phyloP scores from a whole-genome alignment of 2,797 vertebrate species.

The Amniataba percoides region DNA sequence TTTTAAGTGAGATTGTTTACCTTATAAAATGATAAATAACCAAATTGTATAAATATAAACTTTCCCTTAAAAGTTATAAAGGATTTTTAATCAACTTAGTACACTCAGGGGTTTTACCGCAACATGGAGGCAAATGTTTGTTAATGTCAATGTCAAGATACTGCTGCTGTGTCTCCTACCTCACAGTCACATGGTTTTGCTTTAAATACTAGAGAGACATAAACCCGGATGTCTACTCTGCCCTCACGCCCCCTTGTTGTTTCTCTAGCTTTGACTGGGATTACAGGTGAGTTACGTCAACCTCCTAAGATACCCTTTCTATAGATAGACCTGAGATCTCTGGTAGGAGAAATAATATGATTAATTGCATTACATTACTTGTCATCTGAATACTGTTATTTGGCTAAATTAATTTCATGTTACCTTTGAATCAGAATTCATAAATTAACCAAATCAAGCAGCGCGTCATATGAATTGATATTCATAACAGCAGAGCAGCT shows the following conservation, averaged over 20 bases:
- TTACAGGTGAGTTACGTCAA: conserved; percentile 78
- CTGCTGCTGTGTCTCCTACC: neutral
- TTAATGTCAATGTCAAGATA: neutral
- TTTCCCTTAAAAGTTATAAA: neutral
- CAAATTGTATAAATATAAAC: neutral
- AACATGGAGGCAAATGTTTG: neutral
- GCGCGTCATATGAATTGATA: neutral
- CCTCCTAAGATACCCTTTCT: conserved; percentile 51
- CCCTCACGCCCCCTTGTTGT: conserved; percentile 23
- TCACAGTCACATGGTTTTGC: neutral
- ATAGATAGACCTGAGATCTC: conserved; percentile 47
- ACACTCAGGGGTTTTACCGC: neutral
- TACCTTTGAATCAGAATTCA: neutral
- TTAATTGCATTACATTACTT: no score
- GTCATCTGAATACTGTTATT: neutral
- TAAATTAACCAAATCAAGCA: neutral
- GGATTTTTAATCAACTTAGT: neutral
- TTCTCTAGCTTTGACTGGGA: conserved; percentile 63
- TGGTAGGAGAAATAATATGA: neutral
- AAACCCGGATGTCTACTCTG: conserved; percentile 11
- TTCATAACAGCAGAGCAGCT: conserved; percentile 43
- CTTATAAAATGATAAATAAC: neutral
- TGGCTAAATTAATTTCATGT: neutral
- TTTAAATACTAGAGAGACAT: neutral
- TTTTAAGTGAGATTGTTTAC: neutral